Base-by-base conservation (phyloP, 2,797 vertebrate genomes). In the Buphagus erythrorhynchus region DNA sequence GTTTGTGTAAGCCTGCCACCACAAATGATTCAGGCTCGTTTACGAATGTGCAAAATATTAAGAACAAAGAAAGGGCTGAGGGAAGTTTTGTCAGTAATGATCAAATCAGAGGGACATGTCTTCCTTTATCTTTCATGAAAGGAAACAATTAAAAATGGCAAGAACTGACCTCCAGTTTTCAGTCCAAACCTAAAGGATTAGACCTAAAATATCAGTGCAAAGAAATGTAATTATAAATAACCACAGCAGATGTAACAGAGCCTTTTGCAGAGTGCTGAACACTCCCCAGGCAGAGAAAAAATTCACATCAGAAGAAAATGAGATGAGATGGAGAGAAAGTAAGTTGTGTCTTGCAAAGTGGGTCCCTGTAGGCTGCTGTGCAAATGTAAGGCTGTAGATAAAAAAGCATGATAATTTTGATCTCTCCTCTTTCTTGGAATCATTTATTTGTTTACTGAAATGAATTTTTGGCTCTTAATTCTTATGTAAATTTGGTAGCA, bases 261-360 rank as follows among this genome's bases (percentile, higher is more conserved):
- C 18, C 14, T 93, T 85, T 86, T 92, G 8, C 17, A 5, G 59
- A 82, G 49, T 35, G 63, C 38, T 74, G 33, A 29, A 49, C 14
- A 42, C 21, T 80, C 73, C 76, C 54, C 19, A 72, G 69, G 57
- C 65, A 90, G 61, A 74, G 29, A 9, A 79, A 84, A 61, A 58
- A 40, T 10, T 88, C 63, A 87, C 52, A 63, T 94, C 65, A 80
- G 76, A 93, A 90, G 83, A 74, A 93, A 95, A 88, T 75, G 8
- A 79, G 78, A 51, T 43, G 49, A 92, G 66, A 52, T 65, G 20
- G 63, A 54, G 33, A 62, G 26, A 88, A 87, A 88, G 14, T 65
- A 75, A 88, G 31, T 19, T 0, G 0, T 55, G 26, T 83, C 76
- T 90, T 35, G 63, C 17, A 83, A 49, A 87, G 71, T 40, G 10